Conservation (phyloP, 2,888 invertebrate genomes). For the Portevinia maculata region DNA sequence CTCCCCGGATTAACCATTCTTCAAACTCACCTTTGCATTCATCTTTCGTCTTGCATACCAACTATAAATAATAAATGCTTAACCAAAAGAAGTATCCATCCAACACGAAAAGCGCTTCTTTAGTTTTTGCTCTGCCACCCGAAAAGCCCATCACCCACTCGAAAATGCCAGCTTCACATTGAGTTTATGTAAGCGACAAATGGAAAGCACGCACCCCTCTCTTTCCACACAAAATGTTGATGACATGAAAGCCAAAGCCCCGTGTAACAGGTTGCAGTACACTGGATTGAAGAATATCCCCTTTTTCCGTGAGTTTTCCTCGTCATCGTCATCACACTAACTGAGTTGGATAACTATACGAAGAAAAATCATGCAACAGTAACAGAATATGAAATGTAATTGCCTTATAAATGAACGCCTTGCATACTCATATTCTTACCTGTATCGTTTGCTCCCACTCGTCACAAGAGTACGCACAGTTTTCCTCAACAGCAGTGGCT, state of each 20-base stretch:
- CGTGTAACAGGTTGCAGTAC: conserved; percentile 15
- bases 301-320: not conserved
- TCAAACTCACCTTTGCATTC: not conserved
- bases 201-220: not conserved
- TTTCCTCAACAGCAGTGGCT: not conserved
- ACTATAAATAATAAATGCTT: not conserved
- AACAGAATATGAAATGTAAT: conserved; percentile 14
- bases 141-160: not conserved
- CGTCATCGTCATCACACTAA: not conserved
- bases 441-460: not conserved
- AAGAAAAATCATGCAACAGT: not conserved
- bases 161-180: not conserved
- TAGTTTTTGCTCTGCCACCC: not conserved
- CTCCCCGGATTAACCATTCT: not conserved
- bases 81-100: not conserved
- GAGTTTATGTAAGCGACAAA: not conserved
- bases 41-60: not conserved
- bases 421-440: not conserved
- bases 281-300: not conserved
- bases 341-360: not conserved
- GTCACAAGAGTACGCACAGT: not conserved
- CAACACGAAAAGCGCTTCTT: not conserved
- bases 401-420: conserved; percentile 1
- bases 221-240: not conserved
- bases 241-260: conserved; percentile 8